A percentile compares a stretch with the other conserved stretches of the same genome.
Evolutionary conservation across 2,888 invertebrate genomes (phyloP).

Genomic region (Chamaedrilus cognettii): DNA sequence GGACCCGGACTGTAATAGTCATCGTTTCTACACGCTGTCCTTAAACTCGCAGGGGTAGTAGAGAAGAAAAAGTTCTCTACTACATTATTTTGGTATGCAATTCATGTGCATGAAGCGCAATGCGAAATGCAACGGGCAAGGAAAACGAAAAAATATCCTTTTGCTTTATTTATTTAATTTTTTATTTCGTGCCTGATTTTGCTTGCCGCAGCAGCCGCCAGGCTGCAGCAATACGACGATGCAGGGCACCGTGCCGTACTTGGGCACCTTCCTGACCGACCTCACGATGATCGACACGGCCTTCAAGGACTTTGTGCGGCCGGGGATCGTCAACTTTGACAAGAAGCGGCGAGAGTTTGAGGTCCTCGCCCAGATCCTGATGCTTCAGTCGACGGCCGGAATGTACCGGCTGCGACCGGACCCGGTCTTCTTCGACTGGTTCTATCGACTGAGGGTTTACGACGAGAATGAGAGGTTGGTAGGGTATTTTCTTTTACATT

Average conservation of each 20-base stretch:
- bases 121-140: too few relatives aligned
- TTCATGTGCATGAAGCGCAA: not conserved
- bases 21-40: too few relatives aligned
- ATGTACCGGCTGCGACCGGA: constrained; percentile 88
- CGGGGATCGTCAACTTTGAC: constrained; percentile 93
- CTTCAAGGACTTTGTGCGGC: constrained; percentile 40
- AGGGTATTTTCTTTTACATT: not conserved
- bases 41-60: too few relatives aligned
- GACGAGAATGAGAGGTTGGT: constrained; percentile 76
- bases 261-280: constrained; percentile 97
- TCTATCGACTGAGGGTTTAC: constrained; percentile 84
- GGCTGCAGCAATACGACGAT: too few relatives aligned
- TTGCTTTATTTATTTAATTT: too few relatives aligned
- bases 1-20: too few relatives aligned
- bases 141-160: too few relatives aligned
- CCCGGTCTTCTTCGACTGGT: constrained; percentile 91
- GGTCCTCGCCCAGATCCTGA: constrained; percentile 92
- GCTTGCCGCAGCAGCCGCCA: too few relatives aligned
- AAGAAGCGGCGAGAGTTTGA: constrained; percentile 98
- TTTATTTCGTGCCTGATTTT: too few relatives aligned
- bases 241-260: constrained; percentile 89
- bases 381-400: constrained; percentile 94
- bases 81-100: too few relatives aligned
- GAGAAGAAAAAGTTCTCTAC: too few relatives aligned
- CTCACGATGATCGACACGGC: constrained; percentile 81